Base-by-base conservation (phyloP, 2,113 vertebrate genomes). In the Callospermophilus lateralis region DNA sequence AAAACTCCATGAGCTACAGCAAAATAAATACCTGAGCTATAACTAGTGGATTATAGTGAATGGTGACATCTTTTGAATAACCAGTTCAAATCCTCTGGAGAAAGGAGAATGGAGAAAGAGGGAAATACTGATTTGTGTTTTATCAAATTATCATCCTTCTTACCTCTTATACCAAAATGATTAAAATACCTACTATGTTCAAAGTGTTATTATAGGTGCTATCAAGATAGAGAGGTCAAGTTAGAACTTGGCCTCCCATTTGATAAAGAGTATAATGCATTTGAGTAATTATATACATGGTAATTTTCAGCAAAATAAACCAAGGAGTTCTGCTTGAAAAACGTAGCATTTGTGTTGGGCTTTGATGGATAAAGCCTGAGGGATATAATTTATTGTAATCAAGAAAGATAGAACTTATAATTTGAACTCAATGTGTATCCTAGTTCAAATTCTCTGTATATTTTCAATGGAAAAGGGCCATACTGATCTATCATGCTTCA, bases 131-230 rank as follows among this genome's bases (percentile, higher is more conserved):
- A 76, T 63, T 58, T 90, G 26, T 61, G 12, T 61, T 58, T 80
- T 63, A 84, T 87, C 55, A 78, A 65, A 45, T 87, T 87, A 61
- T 26, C 37, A 72, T 89, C 65, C 92, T 16, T 88, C 10, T 90
- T 13, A 78, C 32, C 13, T 65, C 24, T 93, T 45, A 37, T 32
- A 70, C 11, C 26, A 65, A 93, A 84, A 22, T 70, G 12, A 42
- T 70, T 70, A 65, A 88, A 88, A 84, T 88, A 6, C 17, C 22
- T 37, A 22, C 7, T 48, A 13, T 48, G 65, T n/a, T 0, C 10
- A 68, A 88, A 87, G 39, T 28, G n/a, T 88, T 90, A 61, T 42
- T 79, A 42, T 37, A 90, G 30, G n/a, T 67, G 61, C 34, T 73
- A 12, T 72, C n/a, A 83, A 68, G 2, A 45, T 48, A 42, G 63